Conservation (phyloP, 2,888 invertebrate genomes). For the Erebia ligea region DNA sequence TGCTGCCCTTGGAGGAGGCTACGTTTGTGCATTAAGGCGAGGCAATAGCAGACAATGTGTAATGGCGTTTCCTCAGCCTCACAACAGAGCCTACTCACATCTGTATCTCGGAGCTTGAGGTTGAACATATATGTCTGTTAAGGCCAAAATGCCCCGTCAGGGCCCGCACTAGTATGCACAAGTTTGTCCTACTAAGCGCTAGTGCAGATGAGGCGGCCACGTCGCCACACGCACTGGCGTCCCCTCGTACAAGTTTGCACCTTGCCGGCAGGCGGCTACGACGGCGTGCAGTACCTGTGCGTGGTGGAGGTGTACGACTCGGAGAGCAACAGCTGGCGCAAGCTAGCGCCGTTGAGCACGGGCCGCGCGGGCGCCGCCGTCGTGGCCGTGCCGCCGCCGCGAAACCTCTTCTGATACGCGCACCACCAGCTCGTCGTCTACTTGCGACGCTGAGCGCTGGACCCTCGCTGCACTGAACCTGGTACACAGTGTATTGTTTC, state of each 20-base stretch:
- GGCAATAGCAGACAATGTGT: too few relatives aligned
- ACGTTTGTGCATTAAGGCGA: too few relatives aligned
- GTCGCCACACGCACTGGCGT: not conserved
- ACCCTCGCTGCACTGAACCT: not conserved
- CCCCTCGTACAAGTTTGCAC: not conserved
- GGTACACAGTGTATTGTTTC: too few relatives aligned
- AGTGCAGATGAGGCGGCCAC: too few relatives aligned
- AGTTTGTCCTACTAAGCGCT: too few relatives aligned
- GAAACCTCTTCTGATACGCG: slow-evolving; percentile 64
- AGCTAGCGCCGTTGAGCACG: slow-evolving; percentile 90
- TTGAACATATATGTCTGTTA: too few relatives aligned
- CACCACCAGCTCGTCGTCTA: slow-evolving; percentile 49
- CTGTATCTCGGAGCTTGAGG: too few relatives aligned
- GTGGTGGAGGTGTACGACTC: slow-evolving; percentile 96
- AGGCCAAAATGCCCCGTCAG: too few relatives aligned
- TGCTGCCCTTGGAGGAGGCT: too few relatives aligned
- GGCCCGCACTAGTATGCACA: too few relatives aligned
- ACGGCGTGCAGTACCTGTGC: slow-evolving; percentile 93
- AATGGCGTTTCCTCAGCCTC: too few relatives aligned
- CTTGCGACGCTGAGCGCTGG: slow-evolving; percentile 27
- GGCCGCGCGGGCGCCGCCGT: slow-evolving; percentile 96
- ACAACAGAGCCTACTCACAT: too few relatives aligned
- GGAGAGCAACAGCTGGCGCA: slow-evolving; percentile 89
- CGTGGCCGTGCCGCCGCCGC: slow-evolving; percentile 84
- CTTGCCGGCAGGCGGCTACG: slow-evolving; percentile 89